A percentile compares a stretch with the other conserved stretches of the same genome.
These are phyloP conservation scores for Patella pellucida DNA, from an alignment of 2,888 invertebrate species.

Conservation along the genomic window DNA sequence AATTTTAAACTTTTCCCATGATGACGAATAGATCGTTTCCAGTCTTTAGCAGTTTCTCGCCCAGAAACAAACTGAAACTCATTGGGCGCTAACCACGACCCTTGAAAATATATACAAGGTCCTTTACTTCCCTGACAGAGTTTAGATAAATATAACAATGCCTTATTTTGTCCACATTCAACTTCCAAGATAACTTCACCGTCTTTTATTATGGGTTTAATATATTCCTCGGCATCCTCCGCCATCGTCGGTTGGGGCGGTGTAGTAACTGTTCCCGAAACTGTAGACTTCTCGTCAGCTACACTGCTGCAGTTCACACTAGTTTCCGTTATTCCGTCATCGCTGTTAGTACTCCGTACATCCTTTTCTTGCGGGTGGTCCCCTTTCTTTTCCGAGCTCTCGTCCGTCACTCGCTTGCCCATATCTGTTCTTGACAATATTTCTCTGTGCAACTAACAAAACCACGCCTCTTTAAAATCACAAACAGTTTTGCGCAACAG, in stretches of 20 bases:
- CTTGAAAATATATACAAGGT: constrained; percentile 70
- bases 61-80: constrained; percentile 72
- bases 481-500: constrained; percentile 9
- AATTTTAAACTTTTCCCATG: constrained; percentile 72
- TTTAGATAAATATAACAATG: constrained; percentile 66
- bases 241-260: constrained; percentile 17
- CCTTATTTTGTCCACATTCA: constrained; percentile 69
- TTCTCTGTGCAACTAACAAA: background rate
- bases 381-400: background rate
- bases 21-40: constrained; percentile 72
- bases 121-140: constrained; percentile 72
- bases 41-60: constrained; percentile 72
- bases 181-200: constrained; percentile 67
- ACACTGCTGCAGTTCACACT: constrained; percentile 12
- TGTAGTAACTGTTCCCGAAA: constrained; percentile 8
- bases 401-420: background rate
- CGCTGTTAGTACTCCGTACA: constrained; percentile 13
- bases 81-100: constrained; percentile 72
- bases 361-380: constrained; percentile 5
- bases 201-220: constrained; percentile 44
- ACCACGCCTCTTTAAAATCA: constrained; percentile 9
- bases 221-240: constrained; percentile 37
- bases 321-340: constrained; percentile 16
- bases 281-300: constrained; percentile 18
- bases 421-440: background rate